Percentiles rank a stretch among this genome's conserved stretches.
These are phyloP conservation scores for Orchesella flavescens DNA, from an alignment of 2,888 invertebrate genomes.

Conservation along the genomic window DNA sequence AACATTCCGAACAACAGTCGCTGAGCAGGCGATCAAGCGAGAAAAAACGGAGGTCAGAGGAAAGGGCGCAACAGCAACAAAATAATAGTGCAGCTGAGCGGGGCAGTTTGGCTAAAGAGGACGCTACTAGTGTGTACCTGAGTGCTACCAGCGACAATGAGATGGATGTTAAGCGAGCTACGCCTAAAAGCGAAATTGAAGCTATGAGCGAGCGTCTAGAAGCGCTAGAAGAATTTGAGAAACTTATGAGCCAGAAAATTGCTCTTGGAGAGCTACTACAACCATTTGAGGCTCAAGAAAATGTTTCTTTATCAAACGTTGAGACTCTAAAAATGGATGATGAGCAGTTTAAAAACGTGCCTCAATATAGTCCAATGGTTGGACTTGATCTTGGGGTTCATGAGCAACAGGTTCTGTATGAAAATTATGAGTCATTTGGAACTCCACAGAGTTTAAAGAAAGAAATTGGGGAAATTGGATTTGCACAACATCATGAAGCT, in stretches of 20 bases:
- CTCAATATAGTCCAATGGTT: not conserved
- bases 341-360: not conserved
- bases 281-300: not conserved
- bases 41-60: slow-evolving; percentile 12
- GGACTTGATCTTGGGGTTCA: too few species aligned
- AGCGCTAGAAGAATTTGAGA: slow-evolving; percentile 7
- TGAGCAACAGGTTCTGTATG: not conserved
- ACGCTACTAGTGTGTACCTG: not conserved
- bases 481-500: not conserved
- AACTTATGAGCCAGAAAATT: not conserved
- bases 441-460: not conserved
- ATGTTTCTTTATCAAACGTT: not conserved
- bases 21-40: slow-evolving; percentile 25
- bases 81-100: not conserved
- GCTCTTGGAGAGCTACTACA: not conserved
- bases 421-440: not conserved
- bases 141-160: slow-evolving; percentile 4
- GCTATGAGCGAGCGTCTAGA: slow-evolving; percentile 7
- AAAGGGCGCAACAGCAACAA: not conserved
- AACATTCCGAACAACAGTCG: slow-evolving; percentile 26
- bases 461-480: not conserved
- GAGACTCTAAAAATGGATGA: not conserved
- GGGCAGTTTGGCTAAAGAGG: not conserved
- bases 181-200: not conserved
- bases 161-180: not conserved